These are phyloP conservation scores for Brachionus paranguensis DNA, from an alignment of 1,140 invertebrate genomes.

Conservation along the genomic window DNA sequence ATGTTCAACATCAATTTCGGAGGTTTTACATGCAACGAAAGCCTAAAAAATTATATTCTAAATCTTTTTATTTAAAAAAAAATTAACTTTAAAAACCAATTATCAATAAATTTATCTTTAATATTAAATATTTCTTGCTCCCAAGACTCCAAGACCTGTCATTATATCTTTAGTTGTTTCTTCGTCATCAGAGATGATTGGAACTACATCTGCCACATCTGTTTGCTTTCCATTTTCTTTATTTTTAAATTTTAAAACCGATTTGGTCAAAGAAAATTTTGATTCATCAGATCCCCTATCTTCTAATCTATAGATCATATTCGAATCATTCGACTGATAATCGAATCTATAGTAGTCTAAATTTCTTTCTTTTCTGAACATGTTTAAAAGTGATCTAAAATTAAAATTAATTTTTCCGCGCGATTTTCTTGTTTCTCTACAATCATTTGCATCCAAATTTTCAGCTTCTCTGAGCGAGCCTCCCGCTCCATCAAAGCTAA, in stretches of 20 bases:
- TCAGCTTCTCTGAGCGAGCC: neutral
- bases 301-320: neutral
- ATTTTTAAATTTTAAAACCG: neutral
- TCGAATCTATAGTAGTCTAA: neutral
- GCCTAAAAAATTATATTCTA: conserved; percentile 35
- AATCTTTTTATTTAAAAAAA: conserved; percentile 37
- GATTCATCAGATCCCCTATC: neutral
- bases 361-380: neutral
- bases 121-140: neutral
- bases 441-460: neutral
- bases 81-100: neutral
- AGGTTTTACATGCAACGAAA: conserved; percentile 10
- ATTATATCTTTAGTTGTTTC: neutral
- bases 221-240: neutral
- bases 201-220: neutral
- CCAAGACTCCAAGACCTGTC: neutral
- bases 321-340: neutral
- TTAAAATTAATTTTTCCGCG: neutral
- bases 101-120: neutral
- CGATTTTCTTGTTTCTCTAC: neutral
- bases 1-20: conserved; percentile 36
- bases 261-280: neutral
- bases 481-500: neutral
- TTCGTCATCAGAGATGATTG: neutral
- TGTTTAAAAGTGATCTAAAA: neutral